A percentile compares a stretch with the other conserved stretches of the same genome.
Conservation (phyloP, 1,140 invertebrate species). For the Eufriesea mexicana region DNA sequence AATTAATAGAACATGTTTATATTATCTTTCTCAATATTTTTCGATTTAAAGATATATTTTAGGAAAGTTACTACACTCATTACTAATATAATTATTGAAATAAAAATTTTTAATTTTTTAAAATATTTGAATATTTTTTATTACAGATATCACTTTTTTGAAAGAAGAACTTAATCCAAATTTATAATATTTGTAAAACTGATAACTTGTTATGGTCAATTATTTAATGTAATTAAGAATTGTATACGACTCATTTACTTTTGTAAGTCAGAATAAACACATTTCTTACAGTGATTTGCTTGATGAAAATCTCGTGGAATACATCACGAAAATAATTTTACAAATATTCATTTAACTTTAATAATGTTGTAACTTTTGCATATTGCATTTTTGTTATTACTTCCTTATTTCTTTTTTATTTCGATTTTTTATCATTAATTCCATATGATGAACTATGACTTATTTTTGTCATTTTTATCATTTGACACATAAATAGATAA, state of each 20-base stretch:
- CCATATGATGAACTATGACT: conserved; percentile 93
- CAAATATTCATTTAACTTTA: neutral
- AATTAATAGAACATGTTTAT: conserved; percentile 1
- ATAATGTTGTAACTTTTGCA: conserved; percentile 3
- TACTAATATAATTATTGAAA: neutral
- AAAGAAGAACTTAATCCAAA: neutral
- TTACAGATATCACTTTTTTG: neutral
- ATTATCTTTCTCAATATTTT: neutral
- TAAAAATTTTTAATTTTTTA: neutral
- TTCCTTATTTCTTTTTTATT: conserved; percentile 70
- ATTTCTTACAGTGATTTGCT: neutral
- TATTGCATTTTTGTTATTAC: neutral
- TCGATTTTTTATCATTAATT: conserved; percentile 62
- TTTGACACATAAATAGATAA: conserved; percentile 89
- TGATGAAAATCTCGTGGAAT: neutral
- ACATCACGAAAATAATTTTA: neutral
- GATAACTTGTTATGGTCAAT: neutral
- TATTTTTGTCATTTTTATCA: conserved; percentile 92
- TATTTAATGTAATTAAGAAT: neutral
- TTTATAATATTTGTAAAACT: neutral
- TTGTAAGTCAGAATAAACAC: conserved; percentile 4
- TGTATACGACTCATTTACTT: conserved; percentile 13
- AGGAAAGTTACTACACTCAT: too few species aligned
- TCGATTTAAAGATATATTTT: neutral
- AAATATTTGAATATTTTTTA: neutral